Percentiles rank a stretch among this genome's conserved stretches.
These are phyloP conservation scores for Exaiptasia diaphana DNA, from an alignment of 64 coral and sea anemone species.

Conservation along the genomic window DNA sequence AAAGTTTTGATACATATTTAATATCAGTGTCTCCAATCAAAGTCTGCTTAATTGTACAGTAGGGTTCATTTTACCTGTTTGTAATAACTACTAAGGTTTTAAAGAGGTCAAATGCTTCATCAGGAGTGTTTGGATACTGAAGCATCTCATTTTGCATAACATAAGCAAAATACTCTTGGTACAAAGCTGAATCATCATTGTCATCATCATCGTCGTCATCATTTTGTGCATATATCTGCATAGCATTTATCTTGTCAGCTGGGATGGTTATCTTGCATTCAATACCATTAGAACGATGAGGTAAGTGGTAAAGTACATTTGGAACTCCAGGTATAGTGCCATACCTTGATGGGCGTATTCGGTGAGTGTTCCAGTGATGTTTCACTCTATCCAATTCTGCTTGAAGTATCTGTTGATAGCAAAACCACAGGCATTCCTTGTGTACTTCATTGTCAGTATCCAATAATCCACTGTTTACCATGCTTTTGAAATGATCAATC, in stretches of 20 bases:
- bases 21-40: constrained; percentile 17
- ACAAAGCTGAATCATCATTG: constrained; percentile 26
- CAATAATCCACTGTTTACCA: constrained; percentile 39
- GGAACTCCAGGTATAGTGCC: background rate
- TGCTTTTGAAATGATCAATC: constrained; percentile 27
- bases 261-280: constrained; percentile 8
- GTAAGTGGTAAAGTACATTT: constrained; percentile 23
- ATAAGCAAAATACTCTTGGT: constrained; percentile 68
- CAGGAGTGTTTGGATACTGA: constrained; percentile 46
- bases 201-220: constrained; percentile 27
- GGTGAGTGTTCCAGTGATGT: constrained; percentile 15
- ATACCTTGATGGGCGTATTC: background rate
- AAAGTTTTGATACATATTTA: constrained; percentile 27
- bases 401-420: background rate
- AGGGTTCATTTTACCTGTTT: constrained; percentile 16
- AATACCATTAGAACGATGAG: constrained; percentile 13
- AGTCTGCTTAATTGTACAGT: constrained; percentile 4
- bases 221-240: constrained; percentile 29
- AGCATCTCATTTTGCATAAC: constrained; percentile 33
- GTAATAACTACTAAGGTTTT: constrained; percentile 49
- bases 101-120: constrained; percentile 69
- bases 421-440: constrained; percentile 32
- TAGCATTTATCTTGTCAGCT: constrained; percentile 19
- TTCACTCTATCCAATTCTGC: background rate
- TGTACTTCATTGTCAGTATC: constrained; percentile 31